Conservation (phyloP, 2,113 vertebrate species). For the Siniperca chuatsi region DNA sequence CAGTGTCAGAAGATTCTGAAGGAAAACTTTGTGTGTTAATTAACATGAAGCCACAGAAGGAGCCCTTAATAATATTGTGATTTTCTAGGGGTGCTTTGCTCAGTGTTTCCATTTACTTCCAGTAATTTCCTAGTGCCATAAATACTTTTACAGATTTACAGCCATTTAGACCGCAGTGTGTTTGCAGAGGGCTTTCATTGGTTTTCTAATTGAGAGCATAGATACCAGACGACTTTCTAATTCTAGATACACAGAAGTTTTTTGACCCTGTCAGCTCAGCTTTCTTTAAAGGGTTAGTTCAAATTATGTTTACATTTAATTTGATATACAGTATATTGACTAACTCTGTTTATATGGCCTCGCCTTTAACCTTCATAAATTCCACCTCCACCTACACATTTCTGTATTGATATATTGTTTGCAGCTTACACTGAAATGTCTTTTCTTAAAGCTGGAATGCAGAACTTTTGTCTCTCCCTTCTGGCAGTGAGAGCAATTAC, state of each 20-base stretch:
- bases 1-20: constrained; percentile 49
- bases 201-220: constrained; percentile 5
- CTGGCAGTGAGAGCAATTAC: too few relatives aligned
- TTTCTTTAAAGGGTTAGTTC: background rate
- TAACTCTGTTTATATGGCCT: background rate
- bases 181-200: background rate
- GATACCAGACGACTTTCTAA: constrained; percentile 8
- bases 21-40: constrained; percentile 39
- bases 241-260: background rate
- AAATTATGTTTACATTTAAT: background rate
- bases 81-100: constrained; percentile 49
- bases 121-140: constrained; percentile 5
- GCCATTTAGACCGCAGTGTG: background rate
- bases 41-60: constrained; percentile 19
- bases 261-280: background rate
- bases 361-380: background rate
- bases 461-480: too few relatives aligned
- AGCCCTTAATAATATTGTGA: constrained; percentile 35
- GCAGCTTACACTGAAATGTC: background rate
- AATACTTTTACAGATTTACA: constrained; percentile 3
- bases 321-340: background rate
- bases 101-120: constrained; percentile 64
- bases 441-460: background rate
- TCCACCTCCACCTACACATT: constrained; percentile 5
- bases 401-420: background rate